Conservation (phyloP, 1,140 invertebrate genomes). For the Popillia japonica region DNA sequence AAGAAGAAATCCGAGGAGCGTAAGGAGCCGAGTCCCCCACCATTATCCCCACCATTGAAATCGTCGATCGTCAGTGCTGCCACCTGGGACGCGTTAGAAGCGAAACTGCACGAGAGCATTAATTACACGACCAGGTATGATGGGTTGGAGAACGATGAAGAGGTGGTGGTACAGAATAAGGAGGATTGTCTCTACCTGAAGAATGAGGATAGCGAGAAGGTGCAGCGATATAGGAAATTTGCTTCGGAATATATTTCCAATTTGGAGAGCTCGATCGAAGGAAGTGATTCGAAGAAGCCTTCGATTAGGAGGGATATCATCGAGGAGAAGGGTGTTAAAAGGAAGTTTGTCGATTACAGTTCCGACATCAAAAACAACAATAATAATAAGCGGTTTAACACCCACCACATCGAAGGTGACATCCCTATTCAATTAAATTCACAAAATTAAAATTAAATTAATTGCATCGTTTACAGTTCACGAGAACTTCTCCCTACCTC, state of each 20-base stretch:
- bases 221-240: not conserved
- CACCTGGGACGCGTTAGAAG: conserved; percentile 56
- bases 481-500: conserved; percentile 50
- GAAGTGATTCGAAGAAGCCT: not conserved
- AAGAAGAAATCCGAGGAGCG: not conserved
- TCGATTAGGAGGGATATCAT: not conserved
- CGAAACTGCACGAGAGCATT: conserved; percentile 48
- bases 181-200: conserved; percentile 28
- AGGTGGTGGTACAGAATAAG: not conserved
- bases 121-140: conserved; percentile 6
- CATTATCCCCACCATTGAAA: conserved; percentile 42
- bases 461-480: conserved; percentile 32
- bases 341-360: conserved; percentile 8
- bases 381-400: conserved; percentile 39
- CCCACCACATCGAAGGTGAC: conserved; percentile 34
- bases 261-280: not conserved
- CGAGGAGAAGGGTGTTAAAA: conserved; percentile 11
- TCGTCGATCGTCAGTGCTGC: conserved; percentile 53
- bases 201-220: not conserved
- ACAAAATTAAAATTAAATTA: not conserved
- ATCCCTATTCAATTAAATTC: conserved; percentile 6
- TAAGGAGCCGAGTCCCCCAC: not conserved
- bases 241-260: not conserved
- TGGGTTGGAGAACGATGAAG: not conserved
- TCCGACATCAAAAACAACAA: conserved; percentile 40